A percentile compares a stretch with the other conserved stretches of the same genome.
Conservation (phyloP, 2,113 vertebrate species). For the Atrichornis clamosus region DNA sequence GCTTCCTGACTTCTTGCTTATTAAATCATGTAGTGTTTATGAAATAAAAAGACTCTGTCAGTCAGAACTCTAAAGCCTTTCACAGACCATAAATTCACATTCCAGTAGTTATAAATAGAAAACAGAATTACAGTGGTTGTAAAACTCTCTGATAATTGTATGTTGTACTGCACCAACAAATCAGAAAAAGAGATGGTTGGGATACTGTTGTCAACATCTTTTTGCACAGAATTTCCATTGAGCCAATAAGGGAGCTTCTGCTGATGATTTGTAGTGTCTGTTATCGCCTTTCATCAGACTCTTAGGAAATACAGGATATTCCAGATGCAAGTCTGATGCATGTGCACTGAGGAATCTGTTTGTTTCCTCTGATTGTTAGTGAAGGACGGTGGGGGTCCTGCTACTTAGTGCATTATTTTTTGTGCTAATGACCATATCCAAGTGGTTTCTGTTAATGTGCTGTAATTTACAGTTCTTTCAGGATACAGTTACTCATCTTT, state of each 20-base stretch:
- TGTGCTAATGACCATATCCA: slow-evolving; percentile 4
- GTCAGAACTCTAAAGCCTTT: slow-evolving; percentile 52
- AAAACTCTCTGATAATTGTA: slow-evolving; percentile 24
- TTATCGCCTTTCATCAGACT: slow-evolving; percentile 69
- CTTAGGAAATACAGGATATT: slow-evolving; percentile 71
- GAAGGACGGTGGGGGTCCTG: slow-evolving; percentile 52
- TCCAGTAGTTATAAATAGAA: slow-evolving; percentile 49
- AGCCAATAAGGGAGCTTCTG: slow-evolving; percentile 56
- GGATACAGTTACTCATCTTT: not conserved
- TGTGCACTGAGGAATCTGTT: slow-evolving; percentile 59
- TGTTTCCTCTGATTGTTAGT: slow-evolving; percentile 75
- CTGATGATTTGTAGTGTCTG: slow-evolving; percentile 59
- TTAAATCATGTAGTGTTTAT: slow-evolving; percentile 36
- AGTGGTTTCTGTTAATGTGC: slow-evolving; percentile 21
- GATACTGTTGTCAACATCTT: slow-evolving; percentile 53
- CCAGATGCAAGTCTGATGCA: slow-evolving; percentile 62
- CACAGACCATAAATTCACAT: slow-evolving; percentile 55
- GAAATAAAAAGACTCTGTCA: slow-evolving; percentile 45
- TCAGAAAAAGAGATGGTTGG: slow-evolving; percentile 31
- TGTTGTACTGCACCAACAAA: slow-evolving; percentile 34
- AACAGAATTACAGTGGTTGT: slow-evolving; percentile 12
- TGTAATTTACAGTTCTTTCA: not conserved
- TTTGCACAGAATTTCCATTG: slow-evolving; percentile 47
- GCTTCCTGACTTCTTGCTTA: slow-evolving; percentile 34
- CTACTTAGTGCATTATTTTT: slow-evolving; percentile 4